Evolutionary conservation across 1,140 invertebrate genomes (phyloP).

Genomic region (Hyles vespertilio): DNA sequence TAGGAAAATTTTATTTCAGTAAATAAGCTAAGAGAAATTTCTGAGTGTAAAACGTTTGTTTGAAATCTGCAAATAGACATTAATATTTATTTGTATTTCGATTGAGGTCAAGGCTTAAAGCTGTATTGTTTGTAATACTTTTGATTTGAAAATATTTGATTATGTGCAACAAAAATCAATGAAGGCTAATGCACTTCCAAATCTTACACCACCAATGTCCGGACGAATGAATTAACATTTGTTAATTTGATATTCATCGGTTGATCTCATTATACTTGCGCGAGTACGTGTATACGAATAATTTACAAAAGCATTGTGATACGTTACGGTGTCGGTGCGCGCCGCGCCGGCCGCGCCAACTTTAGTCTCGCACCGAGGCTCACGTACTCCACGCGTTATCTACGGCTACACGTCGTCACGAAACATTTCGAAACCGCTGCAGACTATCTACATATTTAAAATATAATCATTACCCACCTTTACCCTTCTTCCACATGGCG

Average conservation of each 20-base stretch:
- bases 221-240: constrained; percentile 8
- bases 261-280: constrained; percentile 33
- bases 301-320: constrained; percentile 53
- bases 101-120: too few relatives aligned
- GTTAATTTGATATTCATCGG: constrained; percentile 35
- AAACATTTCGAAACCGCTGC: constrained; percentile 14
- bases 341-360: constrained; percentile 37
- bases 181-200: too few relatives aligned
- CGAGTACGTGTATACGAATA: constrained; percentile 41
- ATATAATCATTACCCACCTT: constrained; percentile 74
- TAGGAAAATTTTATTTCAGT: too few relatives aligned
- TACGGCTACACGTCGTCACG: constrained; percentile 13
- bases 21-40: too few relatives aligned
- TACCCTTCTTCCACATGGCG: constrained; percentile 80
- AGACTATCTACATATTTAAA: not conserved
- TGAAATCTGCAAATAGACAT: not conserved
- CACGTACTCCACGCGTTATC: constrained; percentile 29
- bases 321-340: constrained; percentile 34
- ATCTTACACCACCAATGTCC: not conserved
- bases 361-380: constrained; percentile 36
- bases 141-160: too few relatives aligned
- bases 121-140: too few relatives aligned
- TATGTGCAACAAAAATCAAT: too few relatives aligned
- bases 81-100: not conserved
- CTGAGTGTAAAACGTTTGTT: not conserved